Evolutionary conservation across 2,113 vertebrate species (phyloP), one percentile per base, ranked within the genome.

Genomic region (Pedionomus torquatus): DNA sequence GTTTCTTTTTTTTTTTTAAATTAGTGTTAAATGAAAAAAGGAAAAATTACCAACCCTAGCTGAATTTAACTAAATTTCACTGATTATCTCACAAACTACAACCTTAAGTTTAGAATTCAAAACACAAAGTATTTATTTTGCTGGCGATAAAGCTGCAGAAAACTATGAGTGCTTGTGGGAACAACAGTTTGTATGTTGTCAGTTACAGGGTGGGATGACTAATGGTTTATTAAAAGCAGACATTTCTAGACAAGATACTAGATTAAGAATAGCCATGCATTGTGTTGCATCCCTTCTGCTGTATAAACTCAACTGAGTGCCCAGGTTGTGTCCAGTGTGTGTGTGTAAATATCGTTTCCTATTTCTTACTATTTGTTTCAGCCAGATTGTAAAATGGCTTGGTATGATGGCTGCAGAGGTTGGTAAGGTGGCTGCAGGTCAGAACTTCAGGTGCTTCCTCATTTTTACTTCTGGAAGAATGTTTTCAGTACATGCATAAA

Each of bases 201-300:
- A 76, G 0, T n/a, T 74, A 3, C 41, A 28, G 17, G 14, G 46
- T 57, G 13, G 23, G 4, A 4, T 51, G 9, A 39, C 12, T 68
- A 48, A 51, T 21, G 39, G 24, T 37, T 88, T 43, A 31, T 33
- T 58, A 31, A 58, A 88, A 60, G 3, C 18, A 48, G 61, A 14
- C 7, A 30, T 71, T 78, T 92, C n/a, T 9, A 13, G 16, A 11
- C 35, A 48, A 75, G 39, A 35, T n/a, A 35, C 8, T 54, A 31
- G 43, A 14, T 61, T 49, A 37, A 51, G 37, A 49, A 23, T 75
- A 89, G 28, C 14, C 5, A 3, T 31, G 33, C 7, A 13, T 15
- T 72, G 25, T 0, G 0, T 58, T 83, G 23, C 16, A 30, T 39
- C 15, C 55, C 0, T 51, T 83, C 30, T 37, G 21, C 25, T 49